These are phyloP conservation scores for Eupithecia dodoneata DNA, from an alignment of 2,888 invertebrate species.

Conservation along the genomic window DNA sequence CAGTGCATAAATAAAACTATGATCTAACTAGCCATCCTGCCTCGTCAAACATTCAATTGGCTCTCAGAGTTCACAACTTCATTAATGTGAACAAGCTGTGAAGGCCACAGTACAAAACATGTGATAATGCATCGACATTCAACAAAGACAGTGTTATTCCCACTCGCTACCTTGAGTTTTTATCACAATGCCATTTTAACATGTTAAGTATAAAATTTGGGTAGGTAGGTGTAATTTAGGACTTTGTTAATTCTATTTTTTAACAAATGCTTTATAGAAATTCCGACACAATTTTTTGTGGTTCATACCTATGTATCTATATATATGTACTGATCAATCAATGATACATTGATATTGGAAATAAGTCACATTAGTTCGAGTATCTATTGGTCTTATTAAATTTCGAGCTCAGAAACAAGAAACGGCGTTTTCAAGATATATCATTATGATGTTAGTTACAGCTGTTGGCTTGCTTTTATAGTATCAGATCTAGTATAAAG, in stretches of 20 bases:
- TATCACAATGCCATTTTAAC: conserved; percentile 7
- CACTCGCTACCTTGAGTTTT: conserved; percentile 18
- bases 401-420: background rate
- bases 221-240: background rate
- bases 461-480: background rate
- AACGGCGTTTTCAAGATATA: background rate
- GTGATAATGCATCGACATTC: conserved; percentile 49
- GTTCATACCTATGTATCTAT: background rate
- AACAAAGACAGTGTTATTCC: conserved; percentile 30
- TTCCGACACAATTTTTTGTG: background rate
- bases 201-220: background rate
- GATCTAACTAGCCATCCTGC: background rate
- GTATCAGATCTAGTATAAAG: background rate
- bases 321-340: background rate
- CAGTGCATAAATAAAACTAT: conserved; percentile 8
- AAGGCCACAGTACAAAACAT: conserved; percentile 51
- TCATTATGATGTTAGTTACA: background rate
- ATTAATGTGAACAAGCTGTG: conserved; percentile 48
- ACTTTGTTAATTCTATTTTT: background rate
- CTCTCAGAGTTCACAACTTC: conserved; percentile 32
- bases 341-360: background rate
- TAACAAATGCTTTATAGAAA: background rate
- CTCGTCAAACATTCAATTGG: conserved; percentile 25
- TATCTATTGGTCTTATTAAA: background rate
- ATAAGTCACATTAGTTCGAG: background rate